Percentiles rank a stretch among this genome's conserved stretches.
Evolutionary conservation across 64 coral and sea anemone species (phyloP).

Genomic region (Montipora efflorescens): DNA sequence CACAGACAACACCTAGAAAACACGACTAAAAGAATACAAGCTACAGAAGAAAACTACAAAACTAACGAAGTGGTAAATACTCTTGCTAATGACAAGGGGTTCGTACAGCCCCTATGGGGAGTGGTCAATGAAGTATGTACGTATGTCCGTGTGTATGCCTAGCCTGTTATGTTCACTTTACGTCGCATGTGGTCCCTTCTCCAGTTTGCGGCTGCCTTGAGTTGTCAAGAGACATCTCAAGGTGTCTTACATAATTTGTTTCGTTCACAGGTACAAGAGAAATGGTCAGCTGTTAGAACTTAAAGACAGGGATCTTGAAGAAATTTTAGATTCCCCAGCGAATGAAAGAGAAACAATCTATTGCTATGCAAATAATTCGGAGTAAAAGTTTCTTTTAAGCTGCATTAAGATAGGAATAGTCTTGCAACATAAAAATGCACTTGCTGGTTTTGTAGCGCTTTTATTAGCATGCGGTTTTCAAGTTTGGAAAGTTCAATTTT

Average conservation of each 20-base stretch:
- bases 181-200: background rate
- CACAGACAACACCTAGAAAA: no score
- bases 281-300: constrained; percentile 47
- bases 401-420: background rate
- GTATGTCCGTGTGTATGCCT: no score
- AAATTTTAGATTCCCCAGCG: constrained; percentile 23
- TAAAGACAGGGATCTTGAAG: constrained; percentile 44
- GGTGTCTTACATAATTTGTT: background rate
- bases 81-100: no score
- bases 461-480: background rate
- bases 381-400: background rate
- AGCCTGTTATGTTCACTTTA: no score
- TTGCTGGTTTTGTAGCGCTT: background rate
- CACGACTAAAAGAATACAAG: no score
- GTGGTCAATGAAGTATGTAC: no score
- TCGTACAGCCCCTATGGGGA: no score
- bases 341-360: constrained; percentile 42
- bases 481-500: no score
- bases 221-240: background rate
- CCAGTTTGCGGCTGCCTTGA: background rate
- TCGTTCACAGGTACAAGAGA: constrained; percentile 46
- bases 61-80: no score
- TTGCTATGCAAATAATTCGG: constrained; percentile 63
- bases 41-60: no score
- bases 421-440: background rate